Evolutionary conservation across 2,797 vertebrate species (phyloP), one percentile per base, ranked within the genome.

Genomic region (Myotis planiceps): DNA sequence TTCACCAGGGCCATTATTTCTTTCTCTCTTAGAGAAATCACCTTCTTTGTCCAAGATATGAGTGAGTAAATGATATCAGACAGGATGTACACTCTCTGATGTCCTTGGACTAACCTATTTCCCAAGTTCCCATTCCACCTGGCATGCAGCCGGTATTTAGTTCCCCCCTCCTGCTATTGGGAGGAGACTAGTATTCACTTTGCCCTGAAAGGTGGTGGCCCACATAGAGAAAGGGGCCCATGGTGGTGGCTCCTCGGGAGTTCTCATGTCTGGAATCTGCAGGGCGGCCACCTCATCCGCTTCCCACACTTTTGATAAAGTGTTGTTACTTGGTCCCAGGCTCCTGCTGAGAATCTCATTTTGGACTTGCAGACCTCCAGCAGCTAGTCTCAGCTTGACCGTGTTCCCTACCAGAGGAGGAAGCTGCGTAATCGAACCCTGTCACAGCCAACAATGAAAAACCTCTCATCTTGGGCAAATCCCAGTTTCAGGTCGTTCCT

Each of bases 281-380:
- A 74, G 92, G 86, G 78, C 37, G 25, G 72, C 80, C 27, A 12
- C 63, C 47, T 93, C 58, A 39, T 72, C 75, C 49, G 1, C 63
- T 29, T 75, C 53, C 29, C 19, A 60, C 27, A 42, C 27, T 76
- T 68, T 12, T 23, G 51, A 60, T 80, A 66, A 89, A 65, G 29
- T 19, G 0, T 42, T 65, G 29, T 83, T 69, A 16, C 63, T 71
- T 87, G 96, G 34, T 65, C 79, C 39, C 45, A 3, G 47, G 23
- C 51, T 86, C 83, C 84, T 42, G 27, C 87, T 74, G 87, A 81
- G 81, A 93, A 47, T 87, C 83, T 96, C 87, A 53, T 79, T 87
- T 81, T 55, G 63, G 21, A 18, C 79, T 63, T 65, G 2, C 9
- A 9, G 58, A 58, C 58, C 29, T 85, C 76, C 60, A n/a, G 63